Evolutionary conservation across 2,888 invertebrate species (phyloP), one percentile per base, ranked within the genome.

Genomic region (Mechanitis messenoides): DNA sequence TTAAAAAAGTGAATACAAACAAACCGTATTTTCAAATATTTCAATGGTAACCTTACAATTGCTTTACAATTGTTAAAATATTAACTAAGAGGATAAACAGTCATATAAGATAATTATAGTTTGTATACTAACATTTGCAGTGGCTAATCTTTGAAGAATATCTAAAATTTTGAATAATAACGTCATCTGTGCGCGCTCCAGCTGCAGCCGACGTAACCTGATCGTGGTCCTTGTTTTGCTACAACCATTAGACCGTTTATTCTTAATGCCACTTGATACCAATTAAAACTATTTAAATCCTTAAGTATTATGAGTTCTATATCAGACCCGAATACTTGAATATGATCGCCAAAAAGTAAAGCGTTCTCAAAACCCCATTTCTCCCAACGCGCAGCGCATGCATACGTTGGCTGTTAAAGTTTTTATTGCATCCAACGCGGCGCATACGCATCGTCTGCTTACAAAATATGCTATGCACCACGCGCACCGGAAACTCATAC

Each of bases 391-490:
- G 71, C 50, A 67, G 73, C 72, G 77, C 83, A 20, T 20, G 77
- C 85, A 84, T 79, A 80, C 83, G 83, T 73, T 72, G 76, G 79
- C 77, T 79, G 81, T 86, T 80, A 84, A 85, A 75, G 35, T 35
- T 35, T 35, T 35, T 35, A 35, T 35, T 6, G 35, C 35, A 35
- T 35, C 42, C 42, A 42, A 11, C 42, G 42, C 42, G 3, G 84
- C 78, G 82, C 83, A 84, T 82, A 81, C 81, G 80, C 83, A 84
- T 77, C 74, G 80, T 71, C 74, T 79, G 84, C 83, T 84, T 81
- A 86, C 84, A 84, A 83, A 83, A 84, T 88, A 89, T 84, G 81
- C 81, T 87, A 87, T 87, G 88, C 88, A 85, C 76, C 82, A 79
- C 84, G 74, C 71, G 77, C 85, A 76, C 87, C 85, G 87, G 87